Conservation (phyloP, 2,797 vertebrate species). For the Brachyalestes nurse region DNA sequence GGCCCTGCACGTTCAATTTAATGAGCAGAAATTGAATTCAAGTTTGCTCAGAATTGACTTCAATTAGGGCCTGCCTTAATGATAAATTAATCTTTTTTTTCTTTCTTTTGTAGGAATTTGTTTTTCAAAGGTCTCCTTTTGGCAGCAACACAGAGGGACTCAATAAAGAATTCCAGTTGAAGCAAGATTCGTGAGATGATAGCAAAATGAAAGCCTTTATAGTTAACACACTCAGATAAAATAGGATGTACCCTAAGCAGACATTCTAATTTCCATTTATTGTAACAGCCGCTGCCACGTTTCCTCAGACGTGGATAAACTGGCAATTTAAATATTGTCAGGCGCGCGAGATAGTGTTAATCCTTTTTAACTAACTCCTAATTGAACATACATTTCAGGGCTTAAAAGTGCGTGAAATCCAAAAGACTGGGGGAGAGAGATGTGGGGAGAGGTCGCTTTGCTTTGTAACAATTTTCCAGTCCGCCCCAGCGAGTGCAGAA, state of each 20-base stretch:
- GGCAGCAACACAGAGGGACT: slow-evolving; percentile 87
- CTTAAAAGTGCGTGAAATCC: slow-evolving; percentile 68
- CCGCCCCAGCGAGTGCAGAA: slow-evolving; percentile 18
- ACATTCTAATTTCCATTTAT: slow-evolving; percentile 89
- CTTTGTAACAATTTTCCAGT: slow-evolving; percentile 51
- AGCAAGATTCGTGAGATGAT: slow-evolving; percentile 90
- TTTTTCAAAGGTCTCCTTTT: slow-evolving; percentile 94
- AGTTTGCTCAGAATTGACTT: slow-evolving; percentile 99
- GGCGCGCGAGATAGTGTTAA: slow-evolving; percentile 87
- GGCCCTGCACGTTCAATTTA: slow-evolving; percentile 89
- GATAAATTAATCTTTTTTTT: slow-evolving; percentile 97
- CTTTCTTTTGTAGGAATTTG: slow-evolving; percentile 93
- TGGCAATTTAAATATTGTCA: slow-evolving; percentile 86
- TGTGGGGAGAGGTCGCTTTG: slow-evolving; percentile 36
- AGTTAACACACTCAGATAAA: slow-evolving; percentile 84
- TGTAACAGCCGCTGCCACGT: slow-evolving; percentile 81
- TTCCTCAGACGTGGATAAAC: slow-evolving; percentile 84
- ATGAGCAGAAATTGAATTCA: slow-evolving; percentile 98
- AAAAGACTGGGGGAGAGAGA: slow-evolving; percentile 35
- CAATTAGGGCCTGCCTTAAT: slow-evolving; percentile 98
- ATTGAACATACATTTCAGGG: slow-evolving; percentile 85
- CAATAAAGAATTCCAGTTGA: slow-evolving; percentile 95
- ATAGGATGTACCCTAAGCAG: slow-evolving; percentile 85
- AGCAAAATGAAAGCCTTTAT: slow-evolving; percentile 94
- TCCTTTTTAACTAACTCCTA: slow-evolving; percentile 85